phyloP scores from a whole-genome alignment of 2,888 invertebrate species.

The Drosophila neutralis region DNA sequence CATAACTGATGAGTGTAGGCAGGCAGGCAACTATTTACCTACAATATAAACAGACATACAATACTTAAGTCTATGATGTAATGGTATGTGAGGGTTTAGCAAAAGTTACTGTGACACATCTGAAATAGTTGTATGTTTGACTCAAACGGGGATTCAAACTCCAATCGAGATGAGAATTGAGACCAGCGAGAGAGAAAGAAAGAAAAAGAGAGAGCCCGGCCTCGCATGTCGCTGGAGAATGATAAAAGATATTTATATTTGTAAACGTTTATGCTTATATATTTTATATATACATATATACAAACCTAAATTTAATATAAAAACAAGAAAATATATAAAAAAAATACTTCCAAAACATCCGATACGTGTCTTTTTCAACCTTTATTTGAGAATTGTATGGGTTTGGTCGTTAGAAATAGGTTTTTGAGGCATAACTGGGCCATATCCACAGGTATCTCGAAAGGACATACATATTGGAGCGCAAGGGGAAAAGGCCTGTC shows the following conservation, averaged over 20 bases:
- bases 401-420: not conserved
- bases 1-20: conserved; percentile 32
- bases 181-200: conserved; percentile 9
- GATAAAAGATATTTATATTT: conserved; percentile 74
- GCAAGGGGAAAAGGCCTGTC: not conserved
- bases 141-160: conserved; percentile 44
- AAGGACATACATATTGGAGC: not conserved
- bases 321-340: conserved; percentile 48
- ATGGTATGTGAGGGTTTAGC: conserved; percentile 49
- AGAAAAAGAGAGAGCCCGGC: conserved; percentile 4
- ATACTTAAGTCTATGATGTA: conserved; percentile 26
- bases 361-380: not conserved
- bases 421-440: too few species aligned
- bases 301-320: conserved; percentile 53
- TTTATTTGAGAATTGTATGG: not conserved
- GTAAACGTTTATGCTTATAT: conserved; percentile 75
- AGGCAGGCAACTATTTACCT: conserved; percentile 35
- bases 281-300: conserved; percentile 67
- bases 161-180: conserved; percentile 19
- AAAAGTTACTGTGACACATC: conserved; percentile 57
- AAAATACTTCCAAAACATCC: conserved; percentile 41
- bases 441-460: not conserved
- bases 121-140: conserved; percentile 25
- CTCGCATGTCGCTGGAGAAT: conserved; percentile 42
- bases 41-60: conserved; percentile 22